Evolutionary conservation across 2,113 vertebrate species (phyloP).

Genomic region (Crotalus helleri): DNA sequence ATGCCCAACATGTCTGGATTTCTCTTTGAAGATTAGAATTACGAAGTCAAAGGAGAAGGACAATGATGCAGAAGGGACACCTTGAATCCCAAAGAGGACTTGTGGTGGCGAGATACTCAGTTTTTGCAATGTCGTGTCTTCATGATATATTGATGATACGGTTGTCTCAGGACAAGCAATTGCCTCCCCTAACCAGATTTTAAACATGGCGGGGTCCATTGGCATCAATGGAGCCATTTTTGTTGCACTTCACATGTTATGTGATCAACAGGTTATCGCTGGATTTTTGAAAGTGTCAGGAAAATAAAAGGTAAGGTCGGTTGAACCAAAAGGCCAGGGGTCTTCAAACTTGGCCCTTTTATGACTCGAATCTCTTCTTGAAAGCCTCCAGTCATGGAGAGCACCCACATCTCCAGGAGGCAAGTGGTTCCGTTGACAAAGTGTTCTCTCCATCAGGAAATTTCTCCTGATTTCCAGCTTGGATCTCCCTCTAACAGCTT

Average conservation of each 20-base stretch:
- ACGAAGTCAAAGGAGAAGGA: conserved; percentile 69
- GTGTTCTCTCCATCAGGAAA: no score
- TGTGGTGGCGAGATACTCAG: conserved; percentile 26
- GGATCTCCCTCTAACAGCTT: no score
- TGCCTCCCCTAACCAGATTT: neutral
- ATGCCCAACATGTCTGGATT: conserved; percentile 51
- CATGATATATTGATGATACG: conserved; percentile 43
- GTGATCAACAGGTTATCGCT: neutral
- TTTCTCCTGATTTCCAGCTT: no score
- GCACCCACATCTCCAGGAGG: no score
- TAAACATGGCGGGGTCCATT: rapidly evolving
- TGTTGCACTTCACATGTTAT: neutral
- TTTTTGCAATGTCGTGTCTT: conserved; percentile 50
- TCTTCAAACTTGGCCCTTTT: no score
- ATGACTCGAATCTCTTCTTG: no score
- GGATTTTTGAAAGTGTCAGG: neutral
- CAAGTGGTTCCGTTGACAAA: no score
- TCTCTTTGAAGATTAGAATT: conserved; percentile 71
- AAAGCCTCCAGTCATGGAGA: no score
- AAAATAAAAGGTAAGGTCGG: neutral
- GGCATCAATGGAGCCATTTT: neutral
- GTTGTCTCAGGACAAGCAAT: neutral
- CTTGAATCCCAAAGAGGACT: conserved; percentile 56
- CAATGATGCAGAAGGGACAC: conserved; percentile 58
- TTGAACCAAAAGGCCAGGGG: neutral